Evolutionary conservation across 2,113 vertebrate species (phyloP).

Genomic region (Uropsilus gracilis): DNA sequence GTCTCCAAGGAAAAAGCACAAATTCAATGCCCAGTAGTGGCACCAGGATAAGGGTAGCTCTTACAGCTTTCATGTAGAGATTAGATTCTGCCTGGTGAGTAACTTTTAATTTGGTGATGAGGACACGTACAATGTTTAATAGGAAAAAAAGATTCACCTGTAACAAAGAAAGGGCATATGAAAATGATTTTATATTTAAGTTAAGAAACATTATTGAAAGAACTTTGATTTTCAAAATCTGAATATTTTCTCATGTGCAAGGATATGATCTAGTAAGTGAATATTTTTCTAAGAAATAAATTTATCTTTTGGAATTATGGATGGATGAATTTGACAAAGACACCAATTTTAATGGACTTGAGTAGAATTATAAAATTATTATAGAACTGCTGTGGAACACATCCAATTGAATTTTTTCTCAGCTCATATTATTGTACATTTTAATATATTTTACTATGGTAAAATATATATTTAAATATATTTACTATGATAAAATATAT

Average conservation of each 20-base stretch:
- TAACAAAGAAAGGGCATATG: rapidly evolving
- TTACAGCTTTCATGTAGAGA: conserved; percentile 98
- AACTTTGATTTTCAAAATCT: not conserved
- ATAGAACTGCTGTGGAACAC: not conserved
- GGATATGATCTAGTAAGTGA: not conserved
- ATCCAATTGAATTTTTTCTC: not conserved
- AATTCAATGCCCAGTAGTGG: conserved; percentile 97
- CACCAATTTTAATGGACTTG: not conserved
- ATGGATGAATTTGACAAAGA: not conserved
- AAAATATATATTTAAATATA: too few species aligned
- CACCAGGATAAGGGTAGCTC: conserved; percentile 97
- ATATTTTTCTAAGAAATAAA: not conserved
- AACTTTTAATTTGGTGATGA: conserved; percentile 98
- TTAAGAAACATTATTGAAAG: not conserved
- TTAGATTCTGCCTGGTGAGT: conserved; percentile 97
- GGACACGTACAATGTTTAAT: conserved; percentile 97
- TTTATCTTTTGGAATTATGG: not conserved
- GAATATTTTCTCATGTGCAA: not conserved
- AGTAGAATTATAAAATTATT: not conserved
- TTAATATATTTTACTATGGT: too few species aligned
- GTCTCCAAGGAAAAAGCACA: conserved; percentile 95
- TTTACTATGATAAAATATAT: too few species aligned
- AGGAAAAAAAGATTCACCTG: conserved; percentile 98
- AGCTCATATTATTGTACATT: not conserved
- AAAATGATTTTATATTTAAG: not conserved